phyloP scores from a whole-genome alignment of 2,888 invertebrate genomes.

The Pterostichus madidus region DNA sequence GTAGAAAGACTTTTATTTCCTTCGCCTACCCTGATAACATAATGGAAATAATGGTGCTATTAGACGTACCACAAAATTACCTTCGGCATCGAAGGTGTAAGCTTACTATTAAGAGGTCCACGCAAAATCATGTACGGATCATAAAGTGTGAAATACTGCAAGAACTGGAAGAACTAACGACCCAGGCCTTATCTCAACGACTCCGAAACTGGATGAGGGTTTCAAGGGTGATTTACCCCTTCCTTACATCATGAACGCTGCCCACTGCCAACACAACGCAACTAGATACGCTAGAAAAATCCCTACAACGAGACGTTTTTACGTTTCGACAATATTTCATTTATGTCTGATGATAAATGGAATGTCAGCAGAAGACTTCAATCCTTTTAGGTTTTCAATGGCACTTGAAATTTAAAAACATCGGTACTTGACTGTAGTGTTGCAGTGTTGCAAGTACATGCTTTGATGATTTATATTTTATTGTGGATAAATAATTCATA shows the following conservation, averaged over 20 bases:
- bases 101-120: conserved; percentile 16
- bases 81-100: conserved; percentile 33
- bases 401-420: conserved; percentile 6
- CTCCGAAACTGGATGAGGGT: conserved; percentile 16
- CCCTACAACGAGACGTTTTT: conserved; percentile 16
- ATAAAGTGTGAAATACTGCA: conserved; percentile 64
- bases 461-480: not conserved
- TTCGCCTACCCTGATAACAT: conserved; percentile 11
- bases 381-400: conserved; percentile 6
- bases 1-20: conserved; percentile 22
- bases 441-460: not conserved
- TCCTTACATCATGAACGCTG: conserved; percentile 3
- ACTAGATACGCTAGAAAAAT: conserved; percentile 10
- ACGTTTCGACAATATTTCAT: conserved; percentile 35
- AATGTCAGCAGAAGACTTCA: not conserved
- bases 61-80: conserved; percentile 36
- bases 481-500: too few species aligned
- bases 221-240: too few species aligned
- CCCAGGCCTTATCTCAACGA: conserved; percentile 62
- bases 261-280: conserved; percentile 30
- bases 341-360: conserved; percentile 37
- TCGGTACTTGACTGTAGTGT: not conserved
- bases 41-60: conserved; percentile 48
- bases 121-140: conserved; percentile 64
- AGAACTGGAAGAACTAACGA: conserved; percentile 57